Evolutionary conservation across 2,888 invertebrate genomes (phyloP), one percentile per base, ranked within the genome.

Genomic region (Margaritifera margaritifera): DNA sequence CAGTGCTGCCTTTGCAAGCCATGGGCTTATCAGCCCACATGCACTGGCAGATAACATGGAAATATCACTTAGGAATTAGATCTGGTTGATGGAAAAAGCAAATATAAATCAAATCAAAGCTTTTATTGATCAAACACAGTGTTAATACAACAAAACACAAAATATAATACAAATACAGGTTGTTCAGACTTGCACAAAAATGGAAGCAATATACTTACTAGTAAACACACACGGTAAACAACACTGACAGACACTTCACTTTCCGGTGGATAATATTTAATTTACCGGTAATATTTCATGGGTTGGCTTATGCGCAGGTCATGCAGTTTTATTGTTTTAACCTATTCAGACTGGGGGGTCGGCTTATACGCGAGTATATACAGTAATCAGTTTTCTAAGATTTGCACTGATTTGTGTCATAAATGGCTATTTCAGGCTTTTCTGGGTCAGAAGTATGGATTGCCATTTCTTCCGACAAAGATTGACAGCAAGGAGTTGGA

Each of bases 371-470:
- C 18, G 54, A 18, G 20, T 53, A 53, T 53, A 19, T n/a, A 19
- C 20, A 20, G 54, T 18, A 56, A 22, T 24, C 19, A 56, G 19
- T 56, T 24, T 56, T 22, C 22, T 24, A 15, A 56, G 22, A 56
- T 11, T 24, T 15, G 24, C 24, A 11, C 11, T 56, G 8, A 56
- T 22, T 22, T 56, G 24, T 56, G 22, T 1, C 20, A 3, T 24
- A 20, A 27, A 24, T 22, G 6, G 19, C 57, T 11, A 25, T 73
- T 62, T 22, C 70, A 89, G 89, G 79, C 80, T 4, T 78, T 89
- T 31, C 63, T 89, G 31, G 88, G 89, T 20, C 85, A 88, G 74
- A 86, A 86, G 66, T 88, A 89, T 75, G 88, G 88, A 19, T 77
- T 72, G 31, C 74, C 82, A 25, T 80, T 80, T 3, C 76, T 87